These are phyloP conservation scores for Synergus itoensis DNA, from an alignment of 2,888 invertebrate species.

Conservation along the genomic window DNA sequence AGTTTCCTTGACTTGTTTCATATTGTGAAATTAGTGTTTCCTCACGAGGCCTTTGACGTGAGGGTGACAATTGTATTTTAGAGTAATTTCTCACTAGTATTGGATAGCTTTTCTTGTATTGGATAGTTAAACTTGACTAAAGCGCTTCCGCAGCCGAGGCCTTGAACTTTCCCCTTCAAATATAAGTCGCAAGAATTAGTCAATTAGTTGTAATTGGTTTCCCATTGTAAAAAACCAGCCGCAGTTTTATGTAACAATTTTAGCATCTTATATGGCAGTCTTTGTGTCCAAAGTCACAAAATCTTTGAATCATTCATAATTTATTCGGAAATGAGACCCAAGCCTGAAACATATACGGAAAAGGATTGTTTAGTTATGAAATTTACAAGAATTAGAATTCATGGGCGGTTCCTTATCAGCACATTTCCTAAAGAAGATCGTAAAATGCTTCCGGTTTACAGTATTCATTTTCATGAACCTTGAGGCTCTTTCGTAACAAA, in stretches of 20 bases:
- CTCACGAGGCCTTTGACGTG: slow-evolving; percentile 24
- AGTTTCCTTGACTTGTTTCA: slow-evolving; percentile 30
- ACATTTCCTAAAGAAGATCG: background rate
- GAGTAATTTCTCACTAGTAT: background rate
- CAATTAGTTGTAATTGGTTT: too few relatives aligned
- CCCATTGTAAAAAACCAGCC: background rate
- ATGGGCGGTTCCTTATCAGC: background rate
- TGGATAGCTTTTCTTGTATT: slow-evolving; percentile 7
- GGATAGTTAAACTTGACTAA: slow-evolving; percentile 14
- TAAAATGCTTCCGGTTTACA: background rate
- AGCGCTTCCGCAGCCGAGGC: background rate
- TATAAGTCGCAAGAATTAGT: background rate
- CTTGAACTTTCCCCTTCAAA: slow-evolving; percentile 12
- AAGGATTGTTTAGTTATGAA: background rate
- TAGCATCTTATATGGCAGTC: background rate
- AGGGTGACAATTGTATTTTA: background rate
- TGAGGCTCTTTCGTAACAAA: slow-evolving; percentile 54
- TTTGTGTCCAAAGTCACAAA: background rate
- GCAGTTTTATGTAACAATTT: background rate
- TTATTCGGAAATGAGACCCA: background rate
- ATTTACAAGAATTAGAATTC: background rate
- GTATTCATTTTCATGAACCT: slow-evolving; percentile 36
- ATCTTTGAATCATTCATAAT: background rate
- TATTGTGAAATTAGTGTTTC: slow-evolving; percentile 11
- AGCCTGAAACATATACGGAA: background rate